Percentiles rank a stretch among this genome's conserved stretches.
phyloP scores from a whole-genome alignment of 2,797 vertebrate genomes.

The Cossypha dichroa region DNA sequence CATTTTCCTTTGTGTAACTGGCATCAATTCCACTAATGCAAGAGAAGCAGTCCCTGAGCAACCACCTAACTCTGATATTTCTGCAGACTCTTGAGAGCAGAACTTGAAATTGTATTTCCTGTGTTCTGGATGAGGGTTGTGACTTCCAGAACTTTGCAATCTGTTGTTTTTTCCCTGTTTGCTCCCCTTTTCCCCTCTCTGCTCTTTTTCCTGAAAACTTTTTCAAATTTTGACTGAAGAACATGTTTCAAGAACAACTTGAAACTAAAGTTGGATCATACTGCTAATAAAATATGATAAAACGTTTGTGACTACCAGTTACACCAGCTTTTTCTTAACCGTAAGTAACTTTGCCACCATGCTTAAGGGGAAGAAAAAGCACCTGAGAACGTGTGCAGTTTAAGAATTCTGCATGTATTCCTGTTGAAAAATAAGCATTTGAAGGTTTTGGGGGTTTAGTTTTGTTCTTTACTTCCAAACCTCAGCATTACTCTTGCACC shows the following conservation, averaged over 20 bases:
- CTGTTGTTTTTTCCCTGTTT: background rate
- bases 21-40: background rate
- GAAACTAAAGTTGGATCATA: background rate
- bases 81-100: background rate
- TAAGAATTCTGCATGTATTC: background rate
- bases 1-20: background rate
- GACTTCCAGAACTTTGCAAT: background rate
- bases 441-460: background rate
- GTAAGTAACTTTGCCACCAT: background rate
- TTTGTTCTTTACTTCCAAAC: background rate
- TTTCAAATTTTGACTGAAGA: background rate
- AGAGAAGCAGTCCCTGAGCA: background rate
- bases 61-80: background rate
- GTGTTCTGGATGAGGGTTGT: background rate
- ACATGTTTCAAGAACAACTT: background rate
- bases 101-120: background rate
- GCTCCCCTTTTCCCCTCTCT: rapidly evolving
- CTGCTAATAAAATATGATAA: background rate
- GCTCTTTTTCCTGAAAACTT: background rate
- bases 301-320: background rate
- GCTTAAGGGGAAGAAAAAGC: background rate
- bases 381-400: background rate
- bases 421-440: background rate
- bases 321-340: background rate
- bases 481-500: background rate